Evolutionary conservation across 2,797 vertebrate species (phyloP).

Genomic region (Sorex maritimensis): DNA sequence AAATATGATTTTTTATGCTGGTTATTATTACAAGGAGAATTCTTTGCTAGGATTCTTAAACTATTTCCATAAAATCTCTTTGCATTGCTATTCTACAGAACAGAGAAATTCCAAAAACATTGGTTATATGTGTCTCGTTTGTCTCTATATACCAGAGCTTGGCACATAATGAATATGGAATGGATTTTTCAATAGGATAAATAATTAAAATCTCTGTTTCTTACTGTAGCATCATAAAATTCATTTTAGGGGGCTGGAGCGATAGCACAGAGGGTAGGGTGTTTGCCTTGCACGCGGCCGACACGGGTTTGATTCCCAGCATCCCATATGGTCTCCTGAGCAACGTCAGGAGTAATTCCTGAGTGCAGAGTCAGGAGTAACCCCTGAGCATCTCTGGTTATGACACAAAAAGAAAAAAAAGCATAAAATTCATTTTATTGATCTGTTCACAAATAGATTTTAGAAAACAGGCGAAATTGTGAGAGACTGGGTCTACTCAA

Average conservation of each 20-base stretch:
- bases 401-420: too few species aligned
- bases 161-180: not conserved
- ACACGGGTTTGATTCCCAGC: too few species aligned
- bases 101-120: constrained; percentile 4
- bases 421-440: not conserved
- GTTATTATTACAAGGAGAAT: not conserved
- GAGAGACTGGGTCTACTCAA: not conserved
- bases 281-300: too few species aligned
- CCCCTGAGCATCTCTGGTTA: too few species aligned
- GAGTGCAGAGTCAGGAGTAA: too few species aligned
- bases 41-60: constrained; percentile 39
- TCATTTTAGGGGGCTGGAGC: not conserved
- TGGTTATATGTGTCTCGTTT: not conserved
- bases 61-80: not conserved
- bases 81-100: not conserved
- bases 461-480: not conserved
- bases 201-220: not conserved
- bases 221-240: not conserved
- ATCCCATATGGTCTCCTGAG: too few species aligned
- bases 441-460: too few species aligned
- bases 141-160: not conserved
- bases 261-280: too few species aligned
- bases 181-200: constrained; percentile 69
- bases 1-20: not conserved
- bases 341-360: too few species aligned